phyloP scores from a whole-genome alignment of 2,797 vertebrate genomes.

The Enteromius treurensis region DNA sequence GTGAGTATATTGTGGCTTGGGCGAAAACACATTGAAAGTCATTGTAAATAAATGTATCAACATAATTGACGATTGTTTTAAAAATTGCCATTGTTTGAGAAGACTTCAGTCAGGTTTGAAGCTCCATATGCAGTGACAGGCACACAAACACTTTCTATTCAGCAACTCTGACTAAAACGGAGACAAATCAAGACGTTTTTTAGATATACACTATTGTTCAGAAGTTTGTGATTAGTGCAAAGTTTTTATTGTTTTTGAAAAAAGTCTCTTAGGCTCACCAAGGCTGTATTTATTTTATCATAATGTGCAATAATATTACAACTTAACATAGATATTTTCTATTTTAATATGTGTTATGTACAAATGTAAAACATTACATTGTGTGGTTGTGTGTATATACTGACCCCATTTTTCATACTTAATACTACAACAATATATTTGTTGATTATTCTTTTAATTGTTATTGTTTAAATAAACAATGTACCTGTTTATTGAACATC shows the following conservation, averaged over 20 bases:
- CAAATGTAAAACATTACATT: too few relatives aligned
- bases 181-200: background rate
- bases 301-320: background rate
- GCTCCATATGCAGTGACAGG: background rate
- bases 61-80: background rate
- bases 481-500: too few relatives aligned
- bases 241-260: background rate
- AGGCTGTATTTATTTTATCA: background rate
- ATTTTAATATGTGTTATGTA: too few relatives aligned
- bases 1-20: too few relatives aligned
- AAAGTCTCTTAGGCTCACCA: background rate
- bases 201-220: background rate
- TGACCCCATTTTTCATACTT: background rate
- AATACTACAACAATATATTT: too few relatives aligned
- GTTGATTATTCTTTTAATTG: too few relatives aligned
- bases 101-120: background rate
- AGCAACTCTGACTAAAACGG: background rate
- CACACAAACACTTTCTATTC: background rate
- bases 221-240: background rate
- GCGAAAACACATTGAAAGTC: background rate
- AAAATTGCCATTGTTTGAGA: background rate
- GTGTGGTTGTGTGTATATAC: too few relatives aligned
- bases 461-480: too few relatives aligned
- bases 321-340: too few relatives aligned
- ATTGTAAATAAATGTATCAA: background rate